phyloP scores from a whole-genome alignment of 2,797 vertebrate genomes.

The Taenioides sp. region DNA sequence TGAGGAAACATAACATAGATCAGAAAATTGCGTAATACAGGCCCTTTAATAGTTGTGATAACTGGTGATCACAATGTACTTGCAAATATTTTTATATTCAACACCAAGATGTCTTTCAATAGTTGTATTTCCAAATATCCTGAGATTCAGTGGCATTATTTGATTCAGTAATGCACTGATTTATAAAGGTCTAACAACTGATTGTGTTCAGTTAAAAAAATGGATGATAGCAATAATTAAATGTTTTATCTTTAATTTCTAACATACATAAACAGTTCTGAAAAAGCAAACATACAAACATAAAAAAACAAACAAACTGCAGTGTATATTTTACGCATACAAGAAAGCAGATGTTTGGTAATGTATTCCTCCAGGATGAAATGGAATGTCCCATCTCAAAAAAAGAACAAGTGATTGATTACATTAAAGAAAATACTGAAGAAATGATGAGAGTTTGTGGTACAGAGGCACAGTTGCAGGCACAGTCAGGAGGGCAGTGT shows the following conservation, averaged over 20 bases:
- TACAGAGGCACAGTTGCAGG: constrained; percentile 25
- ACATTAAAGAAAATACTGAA: constrained; percentile 29
- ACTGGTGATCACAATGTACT: too few relatives aligned
- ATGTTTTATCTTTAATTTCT: constrained; percentile 50
- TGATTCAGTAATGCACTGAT: background rate
- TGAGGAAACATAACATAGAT: too few relatives aligned
- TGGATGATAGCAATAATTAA: background rate
- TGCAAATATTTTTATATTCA: too few relatives aligned
- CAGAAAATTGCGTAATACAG: too few relatives aligned
- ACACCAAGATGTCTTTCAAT: too few relatives aligned
- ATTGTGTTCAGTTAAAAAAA: background rate
- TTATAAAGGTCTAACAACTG: background rate
- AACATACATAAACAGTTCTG: constrained; percentile 44
- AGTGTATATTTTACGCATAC: constrained; percentile 7
- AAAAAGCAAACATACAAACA: constrained; percentile 21
- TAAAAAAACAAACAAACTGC: constrained; percentile 7
- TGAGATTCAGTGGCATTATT: background rate
- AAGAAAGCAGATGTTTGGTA: constrained; percentile 8
- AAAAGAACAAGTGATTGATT: constrained; percentile 28
- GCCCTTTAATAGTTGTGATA: too few relatives aligned
- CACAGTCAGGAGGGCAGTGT: constrained; percentile 42
- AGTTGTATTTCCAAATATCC: background rate
- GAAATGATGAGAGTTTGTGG: constrained; percentile 13
- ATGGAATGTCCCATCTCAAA: background rate
- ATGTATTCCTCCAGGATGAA: background rate